Evolutionary conservation across 2,888 invertebrate genomes (phyloP).

Genomic region (Cephonodes hylas): DNA sequence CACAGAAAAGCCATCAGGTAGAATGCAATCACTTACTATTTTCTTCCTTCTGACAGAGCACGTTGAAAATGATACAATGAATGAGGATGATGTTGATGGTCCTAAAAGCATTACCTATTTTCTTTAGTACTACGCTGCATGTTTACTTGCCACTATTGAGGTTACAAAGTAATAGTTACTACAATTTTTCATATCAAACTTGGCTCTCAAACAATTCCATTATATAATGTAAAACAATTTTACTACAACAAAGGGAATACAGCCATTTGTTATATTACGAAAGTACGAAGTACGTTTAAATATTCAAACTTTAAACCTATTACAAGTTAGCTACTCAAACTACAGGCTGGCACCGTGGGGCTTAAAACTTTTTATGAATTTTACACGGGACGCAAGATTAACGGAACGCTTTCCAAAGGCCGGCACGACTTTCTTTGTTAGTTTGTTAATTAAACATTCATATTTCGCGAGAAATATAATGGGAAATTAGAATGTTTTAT

Average conservation of each 20-base stretch:
- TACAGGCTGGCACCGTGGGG: conserved; percentile 26
- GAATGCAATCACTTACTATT: too few species aligned
- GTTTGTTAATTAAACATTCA: conserved; percentile 61
- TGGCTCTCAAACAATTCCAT: background rate
- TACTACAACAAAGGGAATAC: conserved; percentile 31
- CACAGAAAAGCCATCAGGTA: too few species aligned
- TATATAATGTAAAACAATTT: conserved; percentile 20
- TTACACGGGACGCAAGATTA: conserved; percentile 59
- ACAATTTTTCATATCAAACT: background rate
- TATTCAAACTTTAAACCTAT: conserved; percentile 67
- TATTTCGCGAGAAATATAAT: background rate
- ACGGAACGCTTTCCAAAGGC: conserved; percentile 37
- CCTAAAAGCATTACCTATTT: too few species aligned
- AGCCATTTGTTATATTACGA: conserved; percentile 18
- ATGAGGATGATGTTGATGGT: too few species aligned
- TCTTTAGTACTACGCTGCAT: too few species aligned
- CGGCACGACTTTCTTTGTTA: conserved; percentile 42
- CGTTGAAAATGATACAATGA: too few species aligned
- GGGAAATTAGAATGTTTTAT: background rate
- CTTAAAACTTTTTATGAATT: conserved; percentile 75
- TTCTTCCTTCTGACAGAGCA: too few species aligned
- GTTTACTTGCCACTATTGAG: too few species aligned
- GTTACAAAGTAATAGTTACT: background rate
- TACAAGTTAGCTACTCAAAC: conserved; percentile 53
- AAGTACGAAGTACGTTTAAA: conserved; percentile 34